Base-by-base conservation (phyloP, 2,113 vertebrate species). In the Hyaena hyaena region DNA sequence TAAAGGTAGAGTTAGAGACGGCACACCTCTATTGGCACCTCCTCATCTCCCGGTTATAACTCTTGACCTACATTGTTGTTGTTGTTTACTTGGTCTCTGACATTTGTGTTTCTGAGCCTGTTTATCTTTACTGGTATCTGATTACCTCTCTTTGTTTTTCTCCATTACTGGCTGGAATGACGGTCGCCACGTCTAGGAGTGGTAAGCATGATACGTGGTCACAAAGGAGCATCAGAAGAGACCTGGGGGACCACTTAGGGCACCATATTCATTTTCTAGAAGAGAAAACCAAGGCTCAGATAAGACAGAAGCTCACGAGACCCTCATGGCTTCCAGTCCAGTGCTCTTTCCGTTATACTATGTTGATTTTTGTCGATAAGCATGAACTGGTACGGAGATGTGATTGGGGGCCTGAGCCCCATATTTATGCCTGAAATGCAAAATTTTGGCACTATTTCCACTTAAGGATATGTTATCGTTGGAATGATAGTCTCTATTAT, bases 21-120 rank as follows among this genome's bases (percentile, higher is more conserved):
- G 43, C 0, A 1, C 26, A 4, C 7, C 10, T 17, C 39, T 24
- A 7, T 4, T 0, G 23, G 53, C 2, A 10, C 55, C 21, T 66
- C 19, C 15, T 31, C 23, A 1, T 4, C 17, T 39, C 81, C 31
- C 0, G 12, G 14, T 58, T 73, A 26, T 14, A 17, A 83, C 39
- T 33, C 23, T 74, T 28, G 17, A 19, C 61, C 28, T 5, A 21
- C 11, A 6, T 6, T 7, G 9, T 28, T 3, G 35, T 12, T 71
- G 26, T 15, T 23, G 17, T 94, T 81, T 45, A 35, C 66, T 58
- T n/a, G 58, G 15, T 71, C 92, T 81, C n/a, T 50, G 45, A 71
- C 35, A 23, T 61, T 5, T 53, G 48, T 43, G 26, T 73, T 48
- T 45, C 28, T 15, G 4, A 58, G 58, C 11, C 83, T 71, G 7